Percentiles rank a stretch among this genome's conserved stretches.
Conservation (phyloP, 2,113 vertebrate genomes). For the Girardinichthys multiradiatus region DNA sequence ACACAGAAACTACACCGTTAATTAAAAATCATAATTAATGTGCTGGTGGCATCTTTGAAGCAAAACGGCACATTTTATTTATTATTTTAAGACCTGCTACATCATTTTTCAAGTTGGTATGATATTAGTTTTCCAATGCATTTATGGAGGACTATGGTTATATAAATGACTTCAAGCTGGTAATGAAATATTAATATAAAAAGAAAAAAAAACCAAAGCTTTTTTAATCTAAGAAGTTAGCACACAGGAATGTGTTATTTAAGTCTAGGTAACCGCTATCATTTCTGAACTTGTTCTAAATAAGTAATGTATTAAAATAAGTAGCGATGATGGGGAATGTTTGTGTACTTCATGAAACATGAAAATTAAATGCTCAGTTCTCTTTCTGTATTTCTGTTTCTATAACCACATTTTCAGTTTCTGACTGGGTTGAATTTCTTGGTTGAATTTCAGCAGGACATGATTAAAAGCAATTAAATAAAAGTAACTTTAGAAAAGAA, state of each 20-base stretch:
- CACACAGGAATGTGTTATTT: background rate
- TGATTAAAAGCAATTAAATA: conserved; percentile 13
- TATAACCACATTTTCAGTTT: conserved; percentile 1
- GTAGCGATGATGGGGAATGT: background rate
- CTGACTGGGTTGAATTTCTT: too few relatives aligned
- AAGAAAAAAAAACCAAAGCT: background rate
- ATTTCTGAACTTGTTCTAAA: background rate
- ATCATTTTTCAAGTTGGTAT: conserved; percentile 33
- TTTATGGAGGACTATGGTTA: background rate
- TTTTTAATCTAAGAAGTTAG: conserved; percentile 1
- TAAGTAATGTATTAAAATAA: background rate
- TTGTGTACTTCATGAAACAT: conserved; percentile 10
- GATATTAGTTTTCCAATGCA: background rate
- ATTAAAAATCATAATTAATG: background rate
- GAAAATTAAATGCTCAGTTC: background rate
- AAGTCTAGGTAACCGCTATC: conserved; percentile 11
- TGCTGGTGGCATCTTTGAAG: conserved; percentile 19
- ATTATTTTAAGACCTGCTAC: conserved; percentile 7
- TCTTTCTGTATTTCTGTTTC: background rate
- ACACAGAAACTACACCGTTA: background rate
- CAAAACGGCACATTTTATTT: conserved; percentile 20
- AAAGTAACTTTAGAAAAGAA: background rate
- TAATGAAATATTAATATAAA: background rate
- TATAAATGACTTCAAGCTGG: background rate
- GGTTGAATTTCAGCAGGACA: conserved; percentile 3